Evolutionary conservation across 2,888 invertebrate genomes (phyloP).

Genomic region (Rhorus exstirpatorius): DNA sequence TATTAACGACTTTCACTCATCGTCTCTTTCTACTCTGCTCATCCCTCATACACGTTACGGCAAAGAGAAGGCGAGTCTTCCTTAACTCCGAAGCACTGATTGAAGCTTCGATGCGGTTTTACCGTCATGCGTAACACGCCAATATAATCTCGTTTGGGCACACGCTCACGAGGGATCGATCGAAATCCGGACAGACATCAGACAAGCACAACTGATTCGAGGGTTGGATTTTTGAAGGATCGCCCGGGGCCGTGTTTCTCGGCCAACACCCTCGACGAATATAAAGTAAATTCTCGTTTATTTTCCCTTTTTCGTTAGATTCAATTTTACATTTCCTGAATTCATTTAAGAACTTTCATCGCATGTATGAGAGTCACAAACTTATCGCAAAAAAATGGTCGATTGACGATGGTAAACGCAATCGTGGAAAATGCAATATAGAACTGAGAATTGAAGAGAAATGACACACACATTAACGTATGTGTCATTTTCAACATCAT

Average conservation of each 20-base stretch:
- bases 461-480: too few relatives aligned
- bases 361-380: background rate
- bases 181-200: slow-evolving; percentile 20
- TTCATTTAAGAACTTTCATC: slow-evolving; percentile 38
- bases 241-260: slow-evolving; percentile 39
- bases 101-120: slow-evolving; percentile 59
- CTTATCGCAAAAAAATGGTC: background rate
- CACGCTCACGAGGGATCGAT: slow-evolving; percentile 22
- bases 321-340: slow-evolving; percentile 21
- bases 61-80: slow-evolving; percentile 74
- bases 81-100: slow-evolving; percentile 51
- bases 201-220: slow-evolving; percentile 30
- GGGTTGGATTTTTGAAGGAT: slow-evolving; percentile 16
- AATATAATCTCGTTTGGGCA: slow-evolving; percentile 43
- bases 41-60: background rate
- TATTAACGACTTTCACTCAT: slow-evolving; percentile 47
- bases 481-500: too few relatives aligned
- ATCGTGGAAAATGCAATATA: background rate
- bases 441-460: background rate
- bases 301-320: slow-evolving; percentile 20
- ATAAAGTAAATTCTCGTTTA: slow-evolving; percentile 1
- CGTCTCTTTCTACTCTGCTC: slow-evolving; percentile 18
- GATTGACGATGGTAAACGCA: background rate
- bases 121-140: slow-evolving; percentile 47
- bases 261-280: slow-evolving; percentile 26